Evolutionary conservation across 2,888 invertebrate species (phyloP), one percentile per base, ranked within the genome.

Genomic region (Rapana venosa): DNA sequence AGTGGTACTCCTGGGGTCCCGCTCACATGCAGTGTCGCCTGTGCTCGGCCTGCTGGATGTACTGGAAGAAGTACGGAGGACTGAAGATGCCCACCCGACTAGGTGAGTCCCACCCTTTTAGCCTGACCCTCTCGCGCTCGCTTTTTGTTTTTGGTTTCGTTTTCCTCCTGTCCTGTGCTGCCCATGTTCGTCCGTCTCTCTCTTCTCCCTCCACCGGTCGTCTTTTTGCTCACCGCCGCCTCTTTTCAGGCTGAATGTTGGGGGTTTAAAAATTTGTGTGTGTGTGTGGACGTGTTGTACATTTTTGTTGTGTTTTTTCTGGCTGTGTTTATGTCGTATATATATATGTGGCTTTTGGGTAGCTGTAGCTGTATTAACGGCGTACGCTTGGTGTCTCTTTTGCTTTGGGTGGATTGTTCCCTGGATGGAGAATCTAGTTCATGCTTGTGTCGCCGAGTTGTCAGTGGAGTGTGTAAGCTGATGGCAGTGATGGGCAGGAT

Each of bases 11-110:
- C 86, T 99, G 99, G 98, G 99, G 98, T 89, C 98, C 98, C 88
- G 97, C 98, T 92, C 98, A 98, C 96, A 97, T 98, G 97, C 98
- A 98, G 96, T 98, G 98, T 96, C 97, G 99, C 94, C 97, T 99
- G 91, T 99, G 99, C 96, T 98, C 98, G 94, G 97, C 97, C 30
- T 99, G 99, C 96, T 99, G 99, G 99, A 97, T 97, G 92, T 99
- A 99, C 96, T 99, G 99, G 99, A 99, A 99, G 96, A 99, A 99
- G 96, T 99, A 98, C 96, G 99, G 99, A 90, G 99, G 99, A 91
- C 97, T 99, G 88, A 99, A 98, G 97, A 95, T 95, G 95, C 96
- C 96, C 85, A 95, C 96, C 58, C 91, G 96, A 91, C 90, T 95
- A 91, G 95, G 95, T 95, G 90, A 86, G 90, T 85, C 20, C 22